Evolutionary conservation across 2,888 invertebrate species (phyloP), one percentile per base, ranked within the genome.

Genomic region (Ischnura elegans): DNA sequence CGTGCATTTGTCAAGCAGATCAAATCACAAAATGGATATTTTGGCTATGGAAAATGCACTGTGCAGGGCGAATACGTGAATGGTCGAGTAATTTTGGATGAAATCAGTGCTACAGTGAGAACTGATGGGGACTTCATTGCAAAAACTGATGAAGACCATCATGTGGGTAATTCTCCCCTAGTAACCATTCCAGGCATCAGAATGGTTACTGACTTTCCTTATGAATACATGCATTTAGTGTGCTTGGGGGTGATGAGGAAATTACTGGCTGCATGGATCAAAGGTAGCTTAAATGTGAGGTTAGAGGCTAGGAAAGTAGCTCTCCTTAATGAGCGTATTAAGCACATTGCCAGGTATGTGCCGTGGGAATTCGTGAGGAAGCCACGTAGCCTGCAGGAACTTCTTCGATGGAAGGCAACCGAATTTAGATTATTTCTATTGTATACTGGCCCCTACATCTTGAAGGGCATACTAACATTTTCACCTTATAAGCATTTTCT

Each of bases 11-110:
- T 95, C 0, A 93, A 94, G 29, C 94, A 94, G 19, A 94, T 94
- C 16, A 95, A 95, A 94, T 66, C 94, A n/a, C 95, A 95, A 86
- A 94, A 86, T 85, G 95, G 94, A 5, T 95, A 94, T 94, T 95
- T 94, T 94, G 94, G 94, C 42, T 95, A 95, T 94, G 87, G 94
- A 19, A 95, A 95, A 94, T 95, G 95, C 94, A 94, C 43, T 36
- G 87, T 94, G 51, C 94, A 95, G 93, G 95, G 95, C 43, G 94
- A 94, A 43, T 95, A 94, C 94, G 84, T 93, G 93, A 85, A 94
- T 87, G 93, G 94, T 93, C 93, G 94, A 66, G 93, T 95, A 93
- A 84, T 90, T 66, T 95, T 95, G 93, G 93, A 94, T 42, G 94
- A 95, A 43, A 66, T 94, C 36, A 87, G 94, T 94, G 86, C 94